A percentile compares a stretch with the other conserved stretches of the same genome.
Evolutionary conservation across 2,888 invertebrate genomes (phyloP).

Genomic region (Germaria angustata): DNA sequence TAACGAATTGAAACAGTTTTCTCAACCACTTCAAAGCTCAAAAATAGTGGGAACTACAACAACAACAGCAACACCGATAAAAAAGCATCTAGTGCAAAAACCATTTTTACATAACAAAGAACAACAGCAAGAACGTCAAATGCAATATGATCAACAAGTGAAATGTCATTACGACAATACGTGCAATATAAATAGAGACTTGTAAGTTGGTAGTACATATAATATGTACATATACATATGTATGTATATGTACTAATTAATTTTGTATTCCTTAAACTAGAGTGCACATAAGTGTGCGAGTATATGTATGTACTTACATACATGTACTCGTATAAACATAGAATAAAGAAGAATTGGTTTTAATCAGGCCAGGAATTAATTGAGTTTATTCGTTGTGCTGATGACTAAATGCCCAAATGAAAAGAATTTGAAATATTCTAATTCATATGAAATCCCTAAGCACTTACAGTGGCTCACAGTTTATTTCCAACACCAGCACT

Average conservation of each 20-base stretch:
- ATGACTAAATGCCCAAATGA: too few relatives aligned
- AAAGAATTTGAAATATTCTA: too few relatives aligned
- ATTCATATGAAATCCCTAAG: too few relatives aligned
- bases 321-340: too few relatives aligned
- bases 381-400: too few relatives aligned
- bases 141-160: constrained; percentile 43
- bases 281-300: too few relatives aligned
- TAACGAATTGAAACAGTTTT: background rate
- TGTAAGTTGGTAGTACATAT: constrained; percentile 19
- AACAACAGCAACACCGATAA: background rate
- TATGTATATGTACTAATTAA: background rate
- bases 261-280: too few relatives aligned
- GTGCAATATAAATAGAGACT: constrained; percentile 3
- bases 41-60: background rate
- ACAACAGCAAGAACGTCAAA: constrained; percentile 13
- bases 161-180: constrained; percentile 22
- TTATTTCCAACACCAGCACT: too few relatives aligned
- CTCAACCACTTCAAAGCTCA: background rate
- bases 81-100: background rate
- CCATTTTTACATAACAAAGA: background rate
- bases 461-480: too few relatives aligned
- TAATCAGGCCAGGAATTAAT: too few relatives aligned
- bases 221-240: background rate
- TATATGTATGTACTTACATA: too few relatives aligned
- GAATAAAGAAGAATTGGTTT: too few relatives aligned